Conservation (phyloP, 1,140 invertebrate genomes). For the Macrosteles quadrilineatus region DNA sequence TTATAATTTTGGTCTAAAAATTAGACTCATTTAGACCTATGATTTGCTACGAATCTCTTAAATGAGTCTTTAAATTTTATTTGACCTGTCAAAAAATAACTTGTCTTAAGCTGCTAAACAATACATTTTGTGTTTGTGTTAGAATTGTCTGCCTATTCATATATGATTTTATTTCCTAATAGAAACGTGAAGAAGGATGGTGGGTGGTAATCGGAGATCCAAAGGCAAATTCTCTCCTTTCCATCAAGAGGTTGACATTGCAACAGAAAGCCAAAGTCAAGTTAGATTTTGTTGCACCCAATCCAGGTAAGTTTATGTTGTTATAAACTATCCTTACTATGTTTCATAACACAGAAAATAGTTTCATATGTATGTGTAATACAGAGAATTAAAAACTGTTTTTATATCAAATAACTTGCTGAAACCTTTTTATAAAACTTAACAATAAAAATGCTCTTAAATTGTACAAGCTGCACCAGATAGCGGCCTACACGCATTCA, state of each 20-base stretch:
- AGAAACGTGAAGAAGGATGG: slow-evolving; percentile 99
- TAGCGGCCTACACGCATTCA: too few species aligned
- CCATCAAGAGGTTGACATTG: slow-evolving; percentile 93
- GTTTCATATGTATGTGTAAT: not conserved
- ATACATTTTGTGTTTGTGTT: too few species aligned
- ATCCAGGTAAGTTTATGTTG: slow-evolving; percentile 53
- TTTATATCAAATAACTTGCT: not conserved
- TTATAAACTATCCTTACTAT: slow-evolving; percentile 12
- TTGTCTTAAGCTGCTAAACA: too few species aligned
- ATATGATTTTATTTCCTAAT: too few species aligned
- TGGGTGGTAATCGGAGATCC: slow-evolving; percentile 99
- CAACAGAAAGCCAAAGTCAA: slow-evolving; percentile 94
- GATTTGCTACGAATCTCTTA: too few species aligned
- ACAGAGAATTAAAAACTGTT: not conserved
- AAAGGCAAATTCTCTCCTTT: slow-evolving; percentile 89
- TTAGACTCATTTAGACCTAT: too few species aligned
- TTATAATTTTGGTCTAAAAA: too few species aligned
- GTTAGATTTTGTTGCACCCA: slow-evolving; percentile 92
- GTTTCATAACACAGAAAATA: slow-evolving; percentile 8
- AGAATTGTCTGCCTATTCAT: too few species aligned
- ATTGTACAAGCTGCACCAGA: too few species aligned
- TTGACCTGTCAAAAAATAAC: too few species aligned
- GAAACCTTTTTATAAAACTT: not conserved
- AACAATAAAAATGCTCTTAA: too few species aligned
- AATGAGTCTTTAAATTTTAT: too few species aligned